Base-by-base conservation (phyloP, 2,888 invertebrate species). In the Sericinus montela region DNA sequence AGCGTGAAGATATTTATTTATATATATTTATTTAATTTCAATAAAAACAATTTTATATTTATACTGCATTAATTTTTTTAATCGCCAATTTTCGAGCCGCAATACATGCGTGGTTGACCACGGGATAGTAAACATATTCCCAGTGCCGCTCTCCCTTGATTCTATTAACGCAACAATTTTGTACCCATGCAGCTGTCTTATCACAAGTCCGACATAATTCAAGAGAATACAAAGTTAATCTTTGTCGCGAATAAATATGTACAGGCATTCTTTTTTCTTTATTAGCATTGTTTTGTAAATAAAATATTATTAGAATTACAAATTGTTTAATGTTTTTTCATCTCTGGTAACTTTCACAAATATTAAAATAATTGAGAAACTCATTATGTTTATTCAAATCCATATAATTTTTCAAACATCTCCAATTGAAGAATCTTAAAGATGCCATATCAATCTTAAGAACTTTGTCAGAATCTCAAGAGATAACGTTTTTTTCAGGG, bases 101-200 rank as follows among this genome's bases (percentile, higher is more conserved):
- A 49, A 28, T 49, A 39, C 48, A 49, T 49, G 48, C 48, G 48
- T 49, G 48, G 48, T 38, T 49, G 48, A 49, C 48, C 48, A 44
- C 44, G 48, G 60, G 60, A 60, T 62, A 60, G 63, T 67, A 64
- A 69, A 65, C 66, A 62, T 68, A 68, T 70, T 71, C 53, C 54
- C 63, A 61, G 53, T 62, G 52, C 63, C 56, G 43, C 51, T 51
- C 62, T 57, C 55, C 57, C 59, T 68, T 50, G 65, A 72, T 78
- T 75, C 70, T 70, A 80, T 78, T 75, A 79, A 72, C 72, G 63
- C 65, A 71, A 69, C 71, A 72, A 76, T 78, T 75, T 62, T 66
- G 70, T 72, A 69, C 65, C 64, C 65, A 52, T 63, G 66, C 58
- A 47, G 63, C 61, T 65, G 61, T 63, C 64, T 64, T 63, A 64